A percentile compares a stretch with the other conserved stretches of the same genome.
phyloP scores from a whole-genome alignment of 2,113 vertebrate species.

The Condylura cristata region DNA sequence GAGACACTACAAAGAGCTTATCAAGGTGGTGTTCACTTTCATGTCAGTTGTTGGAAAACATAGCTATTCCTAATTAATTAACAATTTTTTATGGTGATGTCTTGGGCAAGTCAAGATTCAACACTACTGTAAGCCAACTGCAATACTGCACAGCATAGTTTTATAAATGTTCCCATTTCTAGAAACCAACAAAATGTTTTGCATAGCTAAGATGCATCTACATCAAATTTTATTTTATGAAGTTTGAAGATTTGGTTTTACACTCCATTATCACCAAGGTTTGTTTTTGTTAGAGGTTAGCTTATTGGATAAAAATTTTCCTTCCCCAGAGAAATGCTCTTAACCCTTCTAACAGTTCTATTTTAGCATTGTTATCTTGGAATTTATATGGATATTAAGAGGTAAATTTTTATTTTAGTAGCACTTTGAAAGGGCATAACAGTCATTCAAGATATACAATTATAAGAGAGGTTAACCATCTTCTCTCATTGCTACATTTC shows the following conservation, averaged over 20 bases:
- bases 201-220: neutral
- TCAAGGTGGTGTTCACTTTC: neutral
- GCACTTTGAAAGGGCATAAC: conserved; percentile 64
- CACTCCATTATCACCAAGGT: neutral
- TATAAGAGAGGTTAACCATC: conserved; percentile 83
- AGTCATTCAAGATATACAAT: conserved; percentile 79
- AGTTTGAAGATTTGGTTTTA: neutral
- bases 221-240: neutral
- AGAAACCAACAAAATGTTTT: neutral
- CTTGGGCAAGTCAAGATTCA: neutral
- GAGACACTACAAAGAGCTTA: neutral
- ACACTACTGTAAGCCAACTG: neutral
- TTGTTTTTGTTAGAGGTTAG: neutral
- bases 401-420: conserved; percentile 61
- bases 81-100: neutral
- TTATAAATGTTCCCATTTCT: neutral
- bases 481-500: conserved; percentile 82
- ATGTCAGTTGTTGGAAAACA: neutral
- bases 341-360: neutral
- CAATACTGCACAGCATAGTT: neutral
- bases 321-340: neutral
- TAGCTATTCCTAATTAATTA: neutral
- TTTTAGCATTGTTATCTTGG: conserved; percentile 6
- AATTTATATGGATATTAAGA: conserved; percentile 68
- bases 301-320: conserved; percentile 30